Conservation (phyloP, 1,140 invertebrate species). For the Ostrea denselamellosa region DNA sequence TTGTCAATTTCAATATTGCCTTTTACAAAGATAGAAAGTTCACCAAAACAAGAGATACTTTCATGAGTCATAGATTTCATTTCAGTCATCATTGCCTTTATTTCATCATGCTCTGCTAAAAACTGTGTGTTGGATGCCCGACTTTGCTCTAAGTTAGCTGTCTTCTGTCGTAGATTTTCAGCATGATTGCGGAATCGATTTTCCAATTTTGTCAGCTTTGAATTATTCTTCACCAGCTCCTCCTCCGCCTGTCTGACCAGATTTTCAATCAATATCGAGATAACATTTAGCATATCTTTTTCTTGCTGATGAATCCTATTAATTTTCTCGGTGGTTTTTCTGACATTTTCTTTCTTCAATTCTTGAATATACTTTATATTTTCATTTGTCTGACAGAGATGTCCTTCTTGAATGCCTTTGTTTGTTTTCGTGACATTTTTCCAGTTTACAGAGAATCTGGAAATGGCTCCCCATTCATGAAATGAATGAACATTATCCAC, state of each 20-base stretch:
- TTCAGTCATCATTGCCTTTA: background rate
- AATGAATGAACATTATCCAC: background rate
- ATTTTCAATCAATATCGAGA: background rate
- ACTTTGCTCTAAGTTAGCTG: background rate
- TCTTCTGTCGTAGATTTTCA: background rate
- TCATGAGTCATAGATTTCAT: constrained; percentile 15
- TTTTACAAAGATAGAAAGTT: constrained; percentile 11
- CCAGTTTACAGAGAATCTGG: constrained; percentile 3
- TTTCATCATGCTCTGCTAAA: background rate
- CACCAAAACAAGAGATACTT: constrained; percentile 17
- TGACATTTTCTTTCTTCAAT: background rate
- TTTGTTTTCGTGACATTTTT: constrained; percentile 1
- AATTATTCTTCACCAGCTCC: background rate
- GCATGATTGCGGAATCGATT: background rate
- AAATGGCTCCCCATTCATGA: constrained; percentile 15
- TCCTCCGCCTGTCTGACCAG: background rate
- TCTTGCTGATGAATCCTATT: background rate
- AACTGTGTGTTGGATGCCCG: background rate
- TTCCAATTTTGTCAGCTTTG: background rate
- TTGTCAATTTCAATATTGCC: background rate
- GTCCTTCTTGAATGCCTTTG: constrained; percentile 11
- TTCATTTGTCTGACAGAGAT: background rate
- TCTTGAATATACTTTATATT: constrained; percentile 8
- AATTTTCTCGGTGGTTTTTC: constrained; percentile 3
- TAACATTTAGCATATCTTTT: background rate